Evolutionary conservation across 2,113 vertebrate species (phyloP), one percentile per base, ranked within the genome.

Genomic region (Otolemur garnettii): DNA sequence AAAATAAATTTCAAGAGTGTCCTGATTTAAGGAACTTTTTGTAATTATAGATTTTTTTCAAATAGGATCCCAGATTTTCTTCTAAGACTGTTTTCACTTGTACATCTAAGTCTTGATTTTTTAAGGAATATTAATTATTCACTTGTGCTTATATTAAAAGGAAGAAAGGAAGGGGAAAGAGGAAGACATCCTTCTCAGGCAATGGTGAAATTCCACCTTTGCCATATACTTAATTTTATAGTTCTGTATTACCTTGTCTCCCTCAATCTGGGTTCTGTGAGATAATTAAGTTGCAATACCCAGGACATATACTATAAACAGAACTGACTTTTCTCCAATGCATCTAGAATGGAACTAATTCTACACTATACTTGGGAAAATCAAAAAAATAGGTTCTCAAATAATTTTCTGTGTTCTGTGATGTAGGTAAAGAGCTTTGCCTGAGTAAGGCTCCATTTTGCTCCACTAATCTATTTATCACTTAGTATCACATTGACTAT

Each of bases 91-190:
- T 33, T 93, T 87, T 53, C 5, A 38, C 38, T 82, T 89, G 86
- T 71, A 78, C 19, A 92, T 87, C 57, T 62, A 84, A 62, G 22
- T 17, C 42, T 83, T 94, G 57, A 90, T 55, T 21, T 87, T 57
- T 62, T 21, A 22, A 69, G 21, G 24, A 71, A 75, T 38, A 38
- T 38, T 38, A 38, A 38, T 38, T 38, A 38, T 38, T 30, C 26
- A 74, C 79, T 2, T 83, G 45, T 80, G 13, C 7, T 28, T 64
- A 55, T 74, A 62, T 74, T 74, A 53, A 79, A 11, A 18, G 42
- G 55, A 28, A 14, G 42, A 15, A 0, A 60, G 35, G 30, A n/a
- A n/a, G 19, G 12, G 13, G 53, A 7, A 26, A 30, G 18, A 15
- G 55, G 21, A 15, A 83, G 80, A 45, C 6, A 18, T 6, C 30